Conservation (phyloP, 35 echinoderm and acorn worm species). For the Strongylocentrotus purpuratus region DNA sequence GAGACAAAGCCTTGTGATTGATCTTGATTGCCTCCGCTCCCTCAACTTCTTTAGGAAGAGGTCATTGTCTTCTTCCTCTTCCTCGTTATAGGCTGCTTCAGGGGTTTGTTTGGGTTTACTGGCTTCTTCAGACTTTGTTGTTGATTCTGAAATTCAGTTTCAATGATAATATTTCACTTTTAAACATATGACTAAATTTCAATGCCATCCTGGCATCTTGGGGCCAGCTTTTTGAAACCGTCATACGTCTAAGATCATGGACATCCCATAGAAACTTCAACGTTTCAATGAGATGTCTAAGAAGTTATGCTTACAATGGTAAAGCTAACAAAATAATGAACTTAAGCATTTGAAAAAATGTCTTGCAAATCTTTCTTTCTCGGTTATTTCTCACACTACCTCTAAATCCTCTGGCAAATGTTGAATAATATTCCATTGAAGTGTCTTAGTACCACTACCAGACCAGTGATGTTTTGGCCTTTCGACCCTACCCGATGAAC, state of each 20-base stretch:
- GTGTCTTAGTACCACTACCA: no score
- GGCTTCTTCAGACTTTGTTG: background rate
- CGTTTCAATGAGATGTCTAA: constrained; percentile 26
- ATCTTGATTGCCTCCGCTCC: constrained; percentile 42
- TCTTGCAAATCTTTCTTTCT: background rate
- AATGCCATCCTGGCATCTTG: background rate
- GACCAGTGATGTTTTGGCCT: no score
- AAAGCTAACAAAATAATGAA: no score
- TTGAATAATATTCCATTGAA: no score
- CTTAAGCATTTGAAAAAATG: no score
- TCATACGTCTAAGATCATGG: constrained; percentile 34
- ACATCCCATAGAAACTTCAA: constrained; percentile 81
- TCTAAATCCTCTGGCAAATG: no score
- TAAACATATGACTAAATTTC: background rate
- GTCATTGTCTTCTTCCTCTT: constrained; percentile 26
- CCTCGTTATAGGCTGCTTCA: background rate
- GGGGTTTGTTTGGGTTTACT: background rate
- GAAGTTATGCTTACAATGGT: no score
- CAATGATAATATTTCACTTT: background rate
- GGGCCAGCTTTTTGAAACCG: no score
- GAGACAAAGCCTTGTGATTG: constrained; percentile 50
- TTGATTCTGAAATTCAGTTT: background rate
- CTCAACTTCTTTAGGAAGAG: constrained; percentile 54
- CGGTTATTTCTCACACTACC: no score
- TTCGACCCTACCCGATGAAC: no score